phyloP scores from a whole-genome alignment of 2,888 invertebrate genomes.

The Eretmocerus hayati region DNA sequence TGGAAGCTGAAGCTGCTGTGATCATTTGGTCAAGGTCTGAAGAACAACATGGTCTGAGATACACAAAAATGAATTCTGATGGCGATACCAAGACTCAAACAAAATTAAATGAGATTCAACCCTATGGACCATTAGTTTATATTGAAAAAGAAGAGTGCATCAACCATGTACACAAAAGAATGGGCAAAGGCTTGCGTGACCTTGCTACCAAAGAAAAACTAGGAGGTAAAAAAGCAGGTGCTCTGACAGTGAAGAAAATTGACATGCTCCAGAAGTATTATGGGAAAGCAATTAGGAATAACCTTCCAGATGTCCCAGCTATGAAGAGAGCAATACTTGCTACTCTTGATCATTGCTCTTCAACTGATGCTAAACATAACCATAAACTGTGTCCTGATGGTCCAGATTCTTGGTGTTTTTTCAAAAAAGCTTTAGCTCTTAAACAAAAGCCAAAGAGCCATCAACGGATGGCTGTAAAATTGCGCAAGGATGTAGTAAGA shows the following conservation, averaged over 20 bases:
- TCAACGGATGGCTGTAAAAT: neutral
- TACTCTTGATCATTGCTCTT: neutral
- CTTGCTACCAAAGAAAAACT: neutral
- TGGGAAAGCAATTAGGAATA: neutral
- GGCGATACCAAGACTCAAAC: no score
- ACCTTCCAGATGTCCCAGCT: neutral
- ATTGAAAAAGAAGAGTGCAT: no score
- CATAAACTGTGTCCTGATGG: conserved; percentile 2
- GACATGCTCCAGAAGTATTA: neutral
- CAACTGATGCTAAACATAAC: neutral
- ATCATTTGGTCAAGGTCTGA: no score
- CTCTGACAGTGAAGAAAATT: conserved; percentile 1
- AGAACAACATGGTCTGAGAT: no score
- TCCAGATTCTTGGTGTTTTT: neutral
- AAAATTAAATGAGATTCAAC: no score
- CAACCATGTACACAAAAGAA: no score
- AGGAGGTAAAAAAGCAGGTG: neutral
- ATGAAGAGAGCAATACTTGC: conserved; percentile 1
- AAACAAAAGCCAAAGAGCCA: neutral
- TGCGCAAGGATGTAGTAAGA: neutral
- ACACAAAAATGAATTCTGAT: no score
- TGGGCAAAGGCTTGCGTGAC: no score
- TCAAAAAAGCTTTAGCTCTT: neutral
- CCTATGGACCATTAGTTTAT: no score
- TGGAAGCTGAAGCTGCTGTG: no score